Conservation (phyloP, 1,140 invertebrate genomes). For the Drosophila ananassae region DNA sequence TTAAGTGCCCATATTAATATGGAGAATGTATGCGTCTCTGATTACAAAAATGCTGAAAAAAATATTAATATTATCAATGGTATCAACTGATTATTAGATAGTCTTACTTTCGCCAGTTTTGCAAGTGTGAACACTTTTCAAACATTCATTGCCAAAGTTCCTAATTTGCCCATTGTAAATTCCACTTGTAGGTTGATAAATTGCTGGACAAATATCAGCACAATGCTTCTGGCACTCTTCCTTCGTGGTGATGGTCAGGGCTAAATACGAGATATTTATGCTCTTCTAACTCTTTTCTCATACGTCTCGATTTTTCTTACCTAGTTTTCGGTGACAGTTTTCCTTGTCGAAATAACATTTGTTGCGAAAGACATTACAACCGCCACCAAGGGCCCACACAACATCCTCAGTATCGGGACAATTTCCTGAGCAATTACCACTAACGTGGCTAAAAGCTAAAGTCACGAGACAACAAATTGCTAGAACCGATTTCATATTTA, state of each 20-base stretch:
- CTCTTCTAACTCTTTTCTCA: neutral
- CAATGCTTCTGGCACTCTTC: conserved; percentile 57
- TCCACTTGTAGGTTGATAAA: conserved; percentile 30
- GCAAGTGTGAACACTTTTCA: conserved; percentile 23
- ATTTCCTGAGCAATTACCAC: conserved; percentile 31
- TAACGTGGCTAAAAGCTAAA: conserved; percentile 44
- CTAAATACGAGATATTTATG: conserved; percentile 7
- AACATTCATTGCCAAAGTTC: conserved; percentile 49
- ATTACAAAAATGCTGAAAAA: conserved; percentile 32
- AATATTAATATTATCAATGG: conserved; percentile 6
- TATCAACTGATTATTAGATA: neutral
- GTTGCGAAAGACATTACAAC: conserved; percentile 59
- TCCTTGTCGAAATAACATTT: conserved; percentile 59
- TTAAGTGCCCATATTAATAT: too few species aligned
- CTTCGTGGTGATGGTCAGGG: conserved; percentile 38
- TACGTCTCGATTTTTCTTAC: conserved; percentile 1
- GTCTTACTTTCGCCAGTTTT: conserved; percentile 37
- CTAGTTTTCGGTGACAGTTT: conserved; percentile 50
- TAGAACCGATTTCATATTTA: conserved; percentile 45
- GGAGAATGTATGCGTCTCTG: too few species aligned
- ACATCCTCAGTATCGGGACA: conserved; percentile 67
- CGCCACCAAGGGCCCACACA: conserved; percentile 53
- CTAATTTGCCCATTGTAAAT: conserved; percentile 20
- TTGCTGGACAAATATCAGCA: conserved; percentile 3
- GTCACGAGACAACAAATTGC: conserved; percentile 20